A percentile compares a stretch with the other conserved stretches of the same genome.
These are phyloP conservation scores for Streblospio benedicti DNA, from an alignment of 1,140 invertebrate species.

Conservation along the genomic window DNA sequence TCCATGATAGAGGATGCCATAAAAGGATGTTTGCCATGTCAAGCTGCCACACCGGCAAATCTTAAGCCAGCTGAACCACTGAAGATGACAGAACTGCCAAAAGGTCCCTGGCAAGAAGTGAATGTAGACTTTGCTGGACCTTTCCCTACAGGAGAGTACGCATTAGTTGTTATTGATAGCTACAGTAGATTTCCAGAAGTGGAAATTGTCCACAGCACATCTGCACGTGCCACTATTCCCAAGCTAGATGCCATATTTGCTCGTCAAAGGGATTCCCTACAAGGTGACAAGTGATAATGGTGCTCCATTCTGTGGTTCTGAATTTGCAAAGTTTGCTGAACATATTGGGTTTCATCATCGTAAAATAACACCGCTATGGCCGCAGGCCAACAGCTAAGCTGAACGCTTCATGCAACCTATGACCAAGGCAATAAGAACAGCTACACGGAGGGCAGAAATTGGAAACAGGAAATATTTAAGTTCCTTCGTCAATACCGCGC, in stretches of 20 bases:
- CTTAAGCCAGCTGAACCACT: slow-evolving; percentile 23
- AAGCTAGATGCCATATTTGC: slow-evolving; percentile 21
- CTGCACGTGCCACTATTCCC: slow-evolving; percentile 15
- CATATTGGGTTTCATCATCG: no score
- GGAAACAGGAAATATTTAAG: slow-evolving; percentile 15
- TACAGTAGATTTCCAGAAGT: slow-evolving; percentile 26
- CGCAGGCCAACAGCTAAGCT: slow-evolving; percentile 2
- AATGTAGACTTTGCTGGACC: slow-evolving; percentile 24
- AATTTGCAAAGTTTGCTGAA: no score
- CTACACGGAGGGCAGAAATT: slow-evolving; percentile 9
- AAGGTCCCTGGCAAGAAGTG: slow-evolving; percentile 23
- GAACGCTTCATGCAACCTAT: background rate
- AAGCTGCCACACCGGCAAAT: slow-evolving; percentile 10
- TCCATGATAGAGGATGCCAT: slow-evolving; percentile 24
- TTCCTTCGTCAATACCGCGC: slow-evolving; percentile 8
- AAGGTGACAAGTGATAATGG: no score
- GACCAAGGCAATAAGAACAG: slow-evolving; percentile 8
- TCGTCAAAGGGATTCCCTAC: no score
- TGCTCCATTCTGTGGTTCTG: no score
- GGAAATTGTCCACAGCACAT: slow-evolving; percentile 22
- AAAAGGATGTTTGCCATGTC: slow-evolving; percentile 29
- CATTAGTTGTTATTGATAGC: slow-evolving; percentile 27
- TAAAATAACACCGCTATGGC: background rate
- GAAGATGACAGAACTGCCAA: slow-evolving; percentile 18
- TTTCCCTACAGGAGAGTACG: slow-evolving; percentile 25